Conservation (phyloP, 2,888 invertebrate genomes). For the Nasonia oneida region DNA sequence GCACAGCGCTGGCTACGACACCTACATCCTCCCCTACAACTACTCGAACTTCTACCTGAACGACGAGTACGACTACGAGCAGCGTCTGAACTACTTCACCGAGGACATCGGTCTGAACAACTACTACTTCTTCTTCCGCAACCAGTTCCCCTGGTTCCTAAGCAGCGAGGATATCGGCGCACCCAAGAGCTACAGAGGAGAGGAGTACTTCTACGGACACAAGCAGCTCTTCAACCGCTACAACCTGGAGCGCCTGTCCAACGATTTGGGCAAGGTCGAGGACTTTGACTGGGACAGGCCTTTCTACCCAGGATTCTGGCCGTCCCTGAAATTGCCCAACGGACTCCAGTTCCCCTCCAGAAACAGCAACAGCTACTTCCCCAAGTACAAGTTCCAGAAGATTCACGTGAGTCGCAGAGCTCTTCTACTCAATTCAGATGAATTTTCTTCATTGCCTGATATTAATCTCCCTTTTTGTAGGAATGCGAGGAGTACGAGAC, state of each 20-base stretch:
- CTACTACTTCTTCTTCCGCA: constrained; percentile 85
- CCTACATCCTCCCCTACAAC: constrained; percentile 82
- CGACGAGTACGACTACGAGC: constrained; percentile 81
- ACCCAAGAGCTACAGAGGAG: constrained; percentile 78
- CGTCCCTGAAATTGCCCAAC: constrained; percentile 83
- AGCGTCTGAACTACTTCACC: constrained; percentile 84
- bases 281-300: constrained; percentile 81
- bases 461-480: background rate
- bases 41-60: constrained; percentile 82
- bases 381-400: constrained; percentile 65
- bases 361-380: constrained; percentile 63
- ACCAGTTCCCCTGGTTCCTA: constrained; percentile 84
- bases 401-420: constrained; percentile 65
- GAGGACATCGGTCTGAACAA: constrained; percentile 86
- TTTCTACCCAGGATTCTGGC: constrained; percentile 81
- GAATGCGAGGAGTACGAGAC: constrained; percentile 65
- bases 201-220: constrained; percentile 79
- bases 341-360: constrained; percentile 81
- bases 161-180: constrained; percentile 80
- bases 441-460: background rate
- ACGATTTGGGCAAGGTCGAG: constrained; percentile 83
- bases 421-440: constrained; percentile 62
- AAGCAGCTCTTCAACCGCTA: constrained; percentile 81
- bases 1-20: constrained; percentile 75
- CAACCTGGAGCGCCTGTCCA: constrained; percentile 85